These are phyloP conservation scores for Mesitornis unicolor DNA, from an alignment of 2,113 vertebrate genomes.

Conservation along the genomic window DNA sequence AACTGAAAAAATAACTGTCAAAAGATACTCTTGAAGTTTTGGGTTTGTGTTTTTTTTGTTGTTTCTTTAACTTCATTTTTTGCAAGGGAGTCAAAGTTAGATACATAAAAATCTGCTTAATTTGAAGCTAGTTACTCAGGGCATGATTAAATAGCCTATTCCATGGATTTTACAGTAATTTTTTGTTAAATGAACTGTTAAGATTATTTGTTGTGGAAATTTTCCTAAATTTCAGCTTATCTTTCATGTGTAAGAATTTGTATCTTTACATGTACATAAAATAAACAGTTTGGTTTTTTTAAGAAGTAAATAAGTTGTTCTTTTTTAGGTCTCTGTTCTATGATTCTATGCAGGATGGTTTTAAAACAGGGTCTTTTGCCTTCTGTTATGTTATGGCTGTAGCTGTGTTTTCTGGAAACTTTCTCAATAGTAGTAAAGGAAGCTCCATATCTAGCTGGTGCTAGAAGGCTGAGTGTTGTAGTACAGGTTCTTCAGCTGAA, in stretches of 20 bases:
- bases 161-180: background rate
- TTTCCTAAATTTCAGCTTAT: background rate
- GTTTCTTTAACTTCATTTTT: background rate
- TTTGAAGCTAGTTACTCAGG: background rate
- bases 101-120: background rate
- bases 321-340: background rate
- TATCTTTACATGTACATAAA: background rate
- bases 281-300: rapidly evolving
- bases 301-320: background rate
- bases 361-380: background rate
- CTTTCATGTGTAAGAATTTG: rapidly evolving
- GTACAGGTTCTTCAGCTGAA: background rate
- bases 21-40: background rate
- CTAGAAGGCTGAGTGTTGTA: background rate
- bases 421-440: background rate
- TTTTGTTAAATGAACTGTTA: background rate
- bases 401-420: background rate
- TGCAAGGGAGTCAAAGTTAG: background rate
- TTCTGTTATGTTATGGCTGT: background rate
- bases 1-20: background rate
- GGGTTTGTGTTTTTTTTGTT: background rate
- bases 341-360: background rate
- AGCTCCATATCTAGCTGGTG: background rate
- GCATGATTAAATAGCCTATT: background rate
- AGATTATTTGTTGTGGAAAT: background rate